Percentiles rank a stretch among this genome's conserved stretches.
These are phyloP conservation scores for Sylvia atricapilla DNA, from an alignment of 2,113 vertebrate genomes.

Conservation along the genomic window DNA sequence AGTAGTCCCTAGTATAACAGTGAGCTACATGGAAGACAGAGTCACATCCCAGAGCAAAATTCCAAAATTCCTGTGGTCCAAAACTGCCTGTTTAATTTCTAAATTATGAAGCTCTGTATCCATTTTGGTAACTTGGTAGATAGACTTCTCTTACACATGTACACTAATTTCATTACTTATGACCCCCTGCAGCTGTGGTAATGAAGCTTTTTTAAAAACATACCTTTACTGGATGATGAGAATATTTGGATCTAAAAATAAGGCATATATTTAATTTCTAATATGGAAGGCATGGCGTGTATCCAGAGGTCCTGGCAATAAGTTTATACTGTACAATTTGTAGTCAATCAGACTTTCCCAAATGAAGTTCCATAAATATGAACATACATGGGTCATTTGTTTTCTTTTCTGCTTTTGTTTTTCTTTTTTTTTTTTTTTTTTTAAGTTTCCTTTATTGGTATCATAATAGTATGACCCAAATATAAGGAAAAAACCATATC, in stretches of 20 bases:
- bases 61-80: neutral
- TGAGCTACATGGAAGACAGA: neutral
- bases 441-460: slow-evolving; percentile 54
- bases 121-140: neutral
- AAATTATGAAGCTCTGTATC: neutral
- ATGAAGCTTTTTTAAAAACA: slow-evolving; percentile 36
- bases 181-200: neutral
- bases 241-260: slow-evolving; percentile 59
- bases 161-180: neutral
- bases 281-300: neutral
- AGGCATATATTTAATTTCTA: slow-evolving; percentile 25
- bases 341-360: slow-evolving; percentile 30
- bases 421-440: neutral
- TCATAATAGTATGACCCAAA: slow-evolving; percentile 52
- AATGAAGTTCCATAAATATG: slow-evolving; percentile 44
- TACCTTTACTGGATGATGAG: slow-evolving; percentile 41
- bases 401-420: neutral
- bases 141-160: neutral
- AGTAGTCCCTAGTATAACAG: neutral
- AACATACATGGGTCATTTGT: slow-evolving; percentile 18
- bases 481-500: slow-evolving; percentile 44
- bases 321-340: slow-evolving; percentile 38
- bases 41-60: neutral
- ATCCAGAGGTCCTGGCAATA: slow-evolving; percentile 23
- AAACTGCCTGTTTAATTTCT: neutral